A percentile compares a stretch with the other conserved stretches of the same genome.
Conservation (phyloP, 2,888 invertebrate genomes). For the Thymelicus lineola region DNA sequence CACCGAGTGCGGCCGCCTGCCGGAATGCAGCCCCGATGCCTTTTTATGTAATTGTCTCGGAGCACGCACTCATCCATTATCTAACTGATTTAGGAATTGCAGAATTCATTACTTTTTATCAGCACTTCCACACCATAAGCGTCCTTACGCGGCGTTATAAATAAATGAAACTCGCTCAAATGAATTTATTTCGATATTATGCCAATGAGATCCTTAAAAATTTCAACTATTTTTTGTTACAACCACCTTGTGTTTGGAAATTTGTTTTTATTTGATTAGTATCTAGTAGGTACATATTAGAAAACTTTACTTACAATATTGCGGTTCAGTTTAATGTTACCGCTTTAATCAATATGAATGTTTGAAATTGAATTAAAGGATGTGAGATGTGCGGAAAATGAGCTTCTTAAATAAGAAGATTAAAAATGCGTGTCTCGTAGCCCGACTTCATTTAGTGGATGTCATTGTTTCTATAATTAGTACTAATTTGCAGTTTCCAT, state of each 20-base stretch:
- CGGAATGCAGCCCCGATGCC: conserved; percentile 74
- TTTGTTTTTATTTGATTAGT: neutral
- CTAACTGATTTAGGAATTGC: conserved; percentile 74
- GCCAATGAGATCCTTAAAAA: conserved; percentile 27
- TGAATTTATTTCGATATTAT: conserved; percentile 36
- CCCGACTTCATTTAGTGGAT: conserved; percentile 65
- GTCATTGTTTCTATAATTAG: conserved; percentile 80
- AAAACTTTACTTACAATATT: neutral
- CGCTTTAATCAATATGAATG: conserved; percentile 14
- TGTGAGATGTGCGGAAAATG: conserved; percentile 25
- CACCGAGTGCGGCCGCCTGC: conserved; percentile 61
- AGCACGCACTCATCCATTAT: conserved; percentile 84
- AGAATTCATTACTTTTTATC: conserved; percentile 59
- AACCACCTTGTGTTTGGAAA: conserved; percentile 5
- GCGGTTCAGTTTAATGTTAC: conserved; percentile 7
- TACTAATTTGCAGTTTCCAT: conserved; percentile 79
- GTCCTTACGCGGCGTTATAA: conserved; percentile 32
- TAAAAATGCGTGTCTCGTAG: conserved; percentile 71
- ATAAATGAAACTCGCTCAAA: conserved; percentile 31
- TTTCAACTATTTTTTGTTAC: conserved; percentile 5
- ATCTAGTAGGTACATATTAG: neutral
- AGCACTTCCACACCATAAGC: conserved; percentile 39
- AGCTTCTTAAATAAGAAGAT: conserved; percentile 39
- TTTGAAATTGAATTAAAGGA: conserved; percentile 28
- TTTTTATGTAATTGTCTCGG: conserved; percentile 82